Evolutionary conservation across 2,113 vertebrate genomes (phyloP).

Genomic region (Cisticola juncidis): DNA sequence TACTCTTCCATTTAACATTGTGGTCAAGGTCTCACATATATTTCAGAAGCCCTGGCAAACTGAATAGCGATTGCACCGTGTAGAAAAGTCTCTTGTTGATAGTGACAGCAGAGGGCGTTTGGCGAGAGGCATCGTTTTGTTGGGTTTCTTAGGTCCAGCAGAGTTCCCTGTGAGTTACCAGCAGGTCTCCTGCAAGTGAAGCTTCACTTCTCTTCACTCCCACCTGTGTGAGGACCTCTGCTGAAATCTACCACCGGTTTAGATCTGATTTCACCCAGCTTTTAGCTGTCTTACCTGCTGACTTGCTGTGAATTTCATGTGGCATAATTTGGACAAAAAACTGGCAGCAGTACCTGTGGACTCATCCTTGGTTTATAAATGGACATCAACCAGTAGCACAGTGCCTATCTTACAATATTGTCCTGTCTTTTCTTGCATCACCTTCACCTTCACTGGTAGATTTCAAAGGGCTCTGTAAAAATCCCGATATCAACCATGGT

Average conservation of each 20-base stretch:
- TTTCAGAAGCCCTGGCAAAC: not conserved
- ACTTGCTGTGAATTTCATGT: not conserved
- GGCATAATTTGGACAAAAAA: not conserved
- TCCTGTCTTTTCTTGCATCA: not conserved
- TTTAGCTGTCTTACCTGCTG: not conserved
- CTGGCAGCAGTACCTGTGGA: not conserved
- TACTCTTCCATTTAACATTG: not conserved
- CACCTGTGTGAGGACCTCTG: not conserved
- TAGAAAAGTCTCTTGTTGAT: not conserved
- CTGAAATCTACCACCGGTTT: not conserved
- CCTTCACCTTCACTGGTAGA: not conserved
- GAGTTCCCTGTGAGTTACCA: not conserved
- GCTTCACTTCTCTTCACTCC: not conserved
- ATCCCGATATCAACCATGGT: not conserved
- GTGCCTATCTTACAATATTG: rapidly evolving
- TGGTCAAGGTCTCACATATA: not conserved
- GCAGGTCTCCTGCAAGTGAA: not conserved
- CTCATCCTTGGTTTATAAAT: not conserved
- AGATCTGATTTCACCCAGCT: not conserved
- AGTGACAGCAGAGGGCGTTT: constrained; percentile 6
- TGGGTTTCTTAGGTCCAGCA: not conserved
- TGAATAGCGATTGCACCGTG: too few species aligned
- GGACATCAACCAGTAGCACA: not conserved
- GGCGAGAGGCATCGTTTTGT: rapidly evolving
- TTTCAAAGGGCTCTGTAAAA: not conserved